Evolutionary conservation across 1,140 invertebrate genomes (phyloP), one percentile per base, ranked within the genome.

Genomic region (Heliconius eleuchia): DNA sequence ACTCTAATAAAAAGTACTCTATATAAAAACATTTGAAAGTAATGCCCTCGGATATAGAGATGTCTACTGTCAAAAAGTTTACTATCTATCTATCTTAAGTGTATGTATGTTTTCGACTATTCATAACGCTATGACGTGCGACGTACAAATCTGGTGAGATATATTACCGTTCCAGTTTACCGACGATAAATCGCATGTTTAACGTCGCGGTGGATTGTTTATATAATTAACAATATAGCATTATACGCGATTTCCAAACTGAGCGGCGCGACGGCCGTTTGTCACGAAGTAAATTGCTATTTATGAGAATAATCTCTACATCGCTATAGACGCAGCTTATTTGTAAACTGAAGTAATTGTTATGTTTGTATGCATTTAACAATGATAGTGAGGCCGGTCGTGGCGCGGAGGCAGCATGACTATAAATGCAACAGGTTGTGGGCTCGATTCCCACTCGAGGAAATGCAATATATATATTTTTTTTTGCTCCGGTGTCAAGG

Each of bases 181-280:
- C 87, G 87, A 89, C 88, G 90, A 92, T 94, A 94, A 92, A 93
- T 94, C 88, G 89, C 92, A 88, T 91, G 91, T 91, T 91, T 91
- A 92, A 89, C 88, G 89, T 88, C 89, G 86, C 87, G 83, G 86
- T 88, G 90, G 89, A 87, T 91, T 91, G 89, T 90, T 72, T 85
- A 85, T 83, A 91, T 92, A 92, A 92, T 94, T 91, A 92, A 92
- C 90, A 88, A 89, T 76, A 76, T 84, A 82, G 89, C 84, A 91
- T 90, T 91, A 90, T 88, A 89, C 86, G 88, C 87, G 90, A 91
- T 94, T 94, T 92, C 92, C 90, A 92, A 93, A 91, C 87, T 86
- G 79, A 88, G 85, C 86, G 84, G 81, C 87, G 86, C 87, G 85
- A 84, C 85, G 82, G 76, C 88, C 88, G 88, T 94, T 92, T 91